Base-by-base conservation (phyloP, 2,888 invertebrate genomes). In the Drosophila bunnanda region DNA sequence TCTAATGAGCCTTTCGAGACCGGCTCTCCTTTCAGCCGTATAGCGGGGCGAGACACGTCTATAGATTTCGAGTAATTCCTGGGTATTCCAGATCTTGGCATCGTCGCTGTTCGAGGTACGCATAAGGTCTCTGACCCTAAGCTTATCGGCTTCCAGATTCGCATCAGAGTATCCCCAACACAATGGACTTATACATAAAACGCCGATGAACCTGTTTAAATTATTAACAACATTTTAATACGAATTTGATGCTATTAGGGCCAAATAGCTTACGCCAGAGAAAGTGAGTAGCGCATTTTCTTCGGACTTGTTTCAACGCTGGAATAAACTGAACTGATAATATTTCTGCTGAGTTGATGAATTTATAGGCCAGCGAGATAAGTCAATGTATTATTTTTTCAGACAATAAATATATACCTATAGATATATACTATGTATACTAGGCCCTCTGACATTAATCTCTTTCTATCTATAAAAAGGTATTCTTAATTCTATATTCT, bases 31-130 rank as follows among this genome's bases (percentile, higher is more conserved):
- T 28, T 36, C 36, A 5, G 57, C 15, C 17, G 28, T 10, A 52
- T 15, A 52, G 10, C 17, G 52, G 36, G n/a, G n/a, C n/a, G n/a
- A n/a, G n/a, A n/a, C 2, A 17, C n/a, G 58, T 15, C 15, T 20
- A 8, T 36, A 52, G 12, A 52, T 58, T 5, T 36, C 20, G n/a
- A n/a, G n/a, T 4, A 58, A 13, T 8, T 58, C 58, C 36, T 38
- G 36, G 20, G n/a, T n/a, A n/a, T n/a, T n/a, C n/a, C n/a, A n/a
- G n/a, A n/a, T n/a, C n/a, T n/a, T n/a, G n/a, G n/a, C n/a, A n/a
- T n/a, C n/a, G n/a, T n/a, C n/a, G n/a, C n/a, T n/a, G n/a, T n/a
- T n/a, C n/a, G n/a, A n/a, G n/a, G n/a, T n/a, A n/a, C n/a, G n/a
- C n/a, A n/a, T n/a, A n/a, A n/a, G n/a, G n/a, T n/a, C n/a, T n/a